Evolutionary conservation across 2,888 invertebrate species (phyloP).

Genomic region (Acleris sparsana): DNA sequence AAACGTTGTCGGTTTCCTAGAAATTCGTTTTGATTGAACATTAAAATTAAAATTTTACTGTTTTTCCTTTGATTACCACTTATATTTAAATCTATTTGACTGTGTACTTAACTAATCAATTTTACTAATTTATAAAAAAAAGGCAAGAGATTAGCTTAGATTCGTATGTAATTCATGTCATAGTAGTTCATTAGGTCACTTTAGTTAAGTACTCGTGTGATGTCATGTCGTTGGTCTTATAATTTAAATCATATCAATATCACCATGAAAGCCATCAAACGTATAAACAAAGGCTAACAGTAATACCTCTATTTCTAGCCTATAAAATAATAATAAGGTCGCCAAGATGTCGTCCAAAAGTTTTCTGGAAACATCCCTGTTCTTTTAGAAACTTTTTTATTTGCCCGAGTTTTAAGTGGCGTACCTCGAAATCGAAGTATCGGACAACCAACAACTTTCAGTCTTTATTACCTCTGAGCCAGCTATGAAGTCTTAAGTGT

Average conservation of each 20-base stretch:
- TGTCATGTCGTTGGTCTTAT: too few relatives aligned
- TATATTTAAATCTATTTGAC: too few relatives aligned
- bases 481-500: conserved; percentile 61
- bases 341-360: background rate
- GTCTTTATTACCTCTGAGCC: conserved; percentile 58
- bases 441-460: conserved; percentile 51
- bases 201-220: background rate
- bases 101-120: too few relatives aligned
- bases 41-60: too few relatives aligned
- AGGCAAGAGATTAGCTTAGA: too few relatives aligned
- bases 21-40: too few relatives aligned
- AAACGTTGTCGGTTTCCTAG: too few relatives aligned
- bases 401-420: conserved; percentile 26
- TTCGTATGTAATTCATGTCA: too few relatives aligned
- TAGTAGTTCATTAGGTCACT: background rate
- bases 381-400: conserved; percentile 28
- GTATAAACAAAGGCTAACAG: background rate
- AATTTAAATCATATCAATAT: background rate
- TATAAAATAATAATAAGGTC: background rate
- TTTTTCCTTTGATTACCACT: too few relatives aligned
- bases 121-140: too few relatives aligned
- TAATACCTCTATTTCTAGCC: background rate
- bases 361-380: background rate
- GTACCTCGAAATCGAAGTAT: conserved; percentile 30
- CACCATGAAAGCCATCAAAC: too few relatives aligned